phyloP scores from a whole-genome alignment of 1,140 invertebrate genomes.

The Heliconius hermathena region DNA sequence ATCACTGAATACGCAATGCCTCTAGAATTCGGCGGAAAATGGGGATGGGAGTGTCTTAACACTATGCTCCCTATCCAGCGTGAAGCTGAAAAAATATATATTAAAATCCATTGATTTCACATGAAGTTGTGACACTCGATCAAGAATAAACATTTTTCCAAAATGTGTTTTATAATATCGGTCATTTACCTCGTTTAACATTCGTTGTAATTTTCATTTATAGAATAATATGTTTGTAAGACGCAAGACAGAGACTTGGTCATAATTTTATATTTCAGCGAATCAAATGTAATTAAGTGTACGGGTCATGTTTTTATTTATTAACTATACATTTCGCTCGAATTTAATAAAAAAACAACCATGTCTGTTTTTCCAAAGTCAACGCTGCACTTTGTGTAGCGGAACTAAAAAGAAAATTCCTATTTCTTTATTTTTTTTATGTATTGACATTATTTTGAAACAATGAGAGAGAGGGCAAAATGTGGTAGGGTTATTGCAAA shows the following conservation, averaged over 20 bases:
- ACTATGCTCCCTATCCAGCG: not conserved
- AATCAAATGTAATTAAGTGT: not conserved
- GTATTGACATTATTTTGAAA: too few species aligned
- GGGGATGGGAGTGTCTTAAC: too few species aligned
- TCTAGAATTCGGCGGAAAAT: too few species aligned
- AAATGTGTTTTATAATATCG: slow-evolving; percentile 22
- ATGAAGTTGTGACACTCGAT: not conserved
- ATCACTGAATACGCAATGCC: too few species aligned
- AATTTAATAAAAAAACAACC: not conserved
- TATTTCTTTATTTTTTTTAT: too few species aligned
- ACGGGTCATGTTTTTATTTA: not conserved
- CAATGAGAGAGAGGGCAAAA: too few species aligned
- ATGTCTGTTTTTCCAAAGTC: not conserved
- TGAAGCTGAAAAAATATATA: not conserved
- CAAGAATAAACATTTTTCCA: not conserved
- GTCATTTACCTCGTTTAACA: slow-evolving; percentile 12
- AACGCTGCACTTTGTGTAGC: too few species aligned
- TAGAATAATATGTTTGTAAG: slow-evolving; percentile 2
- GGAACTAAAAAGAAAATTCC: too few species aligned
- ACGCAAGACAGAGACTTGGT: not conserved
- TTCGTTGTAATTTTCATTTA: slow-evolving; percentile 5
- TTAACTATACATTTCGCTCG: not conserved
- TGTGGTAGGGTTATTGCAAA: not conserved
- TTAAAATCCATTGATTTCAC: too few species aligned
- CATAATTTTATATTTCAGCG: slow-evolving; percentile 1